Conservation (phyloP, 2,113 vertebrate genomes). For the Heterocephalus glaber region DNA sequence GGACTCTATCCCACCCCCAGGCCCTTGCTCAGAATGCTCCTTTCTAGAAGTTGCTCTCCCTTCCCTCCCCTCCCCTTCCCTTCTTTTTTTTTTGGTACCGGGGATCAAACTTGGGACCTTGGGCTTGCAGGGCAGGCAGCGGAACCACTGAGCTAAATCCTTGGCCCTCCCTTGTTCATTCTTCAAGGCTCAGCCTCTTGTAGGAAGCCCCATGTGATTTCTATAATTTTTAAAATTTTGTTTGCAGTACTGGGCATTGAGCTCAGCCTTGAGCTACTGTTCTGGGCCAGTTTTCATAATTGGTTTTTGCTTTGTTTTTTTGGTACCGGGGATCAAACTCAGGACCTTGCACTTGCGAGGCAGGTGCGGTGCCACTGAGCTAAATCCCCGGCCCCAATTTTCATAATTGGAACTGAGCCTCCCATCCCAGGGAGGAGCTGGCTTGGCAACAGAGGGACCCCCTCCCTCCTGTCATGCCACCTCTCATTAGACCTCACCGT, state of each 20-base stretch:
- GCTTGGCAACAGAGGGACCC: neutral
- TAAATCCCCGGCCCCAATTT: no score
- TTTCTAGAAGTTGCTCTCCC: neutral
- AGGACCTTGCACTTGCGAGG: no score
- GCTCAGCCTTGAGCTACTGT: neutral
- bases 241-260: no score
- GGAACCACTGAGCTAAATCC: neutral
- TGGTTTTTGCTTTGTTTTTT: no score
- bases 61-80: neutral
- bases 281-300: neutral
- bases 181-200: no score
- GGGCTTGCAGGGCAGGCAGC: neutral
- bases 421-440: neutral
- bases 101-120: neutral
- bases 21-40: neutral
- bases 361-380: no score
- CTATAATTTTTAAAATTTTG: no score
- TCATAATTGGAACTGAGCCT: neutral
- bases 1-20: neutral
- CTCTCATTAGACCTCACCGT: constrained; percentile 85
- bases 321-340: no score
- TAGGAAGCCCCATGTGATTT: no score
- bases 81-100: neutral
- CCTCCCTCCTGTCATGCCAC: neutral
- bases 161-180: no score